phyloP scores from a whole-genome alignment of 2,797 vertebrate species.

The Gymnoscopelus microlampas region DNA sequence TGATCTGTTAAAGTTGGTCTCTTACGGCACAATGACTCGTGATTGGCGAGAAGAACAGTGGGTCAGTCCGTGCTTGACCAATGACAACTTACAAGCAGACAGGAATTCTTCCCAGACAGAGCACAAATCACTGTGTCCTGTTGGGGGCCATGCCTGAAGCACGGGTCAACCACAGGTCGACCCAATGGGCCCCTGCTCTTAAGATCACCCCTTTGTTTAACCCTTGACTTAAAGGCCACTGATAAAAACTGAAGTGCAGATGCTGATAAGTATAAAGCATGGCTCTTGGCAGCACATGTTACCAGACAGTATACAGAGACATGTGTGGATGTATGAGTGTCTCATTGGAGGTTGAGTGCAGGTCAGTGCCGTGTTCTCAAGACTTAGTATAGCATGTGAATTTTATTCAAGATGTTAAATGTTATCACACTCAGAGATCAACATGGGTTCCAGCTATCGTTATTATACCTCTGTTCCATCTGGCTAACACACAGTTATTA shows the following conservation, averaged over 20 bases:
- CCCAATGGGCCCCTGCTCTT: slow-evolving; percentile 13
- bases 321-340: neutral
- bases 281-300: neutral
- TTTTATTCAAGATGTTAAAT: neutral
- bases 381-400: too few species aligned
- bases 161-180: slow-evolving; percentile 47
- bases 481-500: slow-evolving; percentile 14
- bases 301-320: neutral
- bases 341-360: neutral
- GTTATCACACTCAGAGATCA: slow-evolving; percentile 20
- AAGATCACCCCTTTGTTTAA: slow-evolving; percentile 28
- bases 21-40: slow-evolving; percentile 20
- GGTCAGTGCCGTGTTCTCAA: neutral
- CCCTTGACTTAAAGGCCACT: neutral
- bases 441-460: slow-evolving; percentile 38
- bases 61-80: slow-evolving; percentile 53
- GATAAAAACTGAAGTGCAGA: slow-evolving; percentile 13
- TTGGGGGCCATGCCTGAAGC: neutral
- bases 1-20: slow-evolving; percentile 18
- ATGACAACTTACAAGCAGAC: slow-evolving; percentile 36
- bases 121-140: slow-evolving; percentile 52
- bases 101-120: slow-evolving; percentile 41
- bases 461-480: slow-evolving; percentile 22
- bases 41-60: slow-evolving; percentile 29
- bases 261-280: slow-evolving; percentile 10